A percentile compares a stretch with the other conserved stretches of the same genome.
These are phyloP conservation scores for Shinisaurus crocodilurus DNA, from an alignment of 2,113 vertebrate species.

Conservation along the genomic window DNA sequence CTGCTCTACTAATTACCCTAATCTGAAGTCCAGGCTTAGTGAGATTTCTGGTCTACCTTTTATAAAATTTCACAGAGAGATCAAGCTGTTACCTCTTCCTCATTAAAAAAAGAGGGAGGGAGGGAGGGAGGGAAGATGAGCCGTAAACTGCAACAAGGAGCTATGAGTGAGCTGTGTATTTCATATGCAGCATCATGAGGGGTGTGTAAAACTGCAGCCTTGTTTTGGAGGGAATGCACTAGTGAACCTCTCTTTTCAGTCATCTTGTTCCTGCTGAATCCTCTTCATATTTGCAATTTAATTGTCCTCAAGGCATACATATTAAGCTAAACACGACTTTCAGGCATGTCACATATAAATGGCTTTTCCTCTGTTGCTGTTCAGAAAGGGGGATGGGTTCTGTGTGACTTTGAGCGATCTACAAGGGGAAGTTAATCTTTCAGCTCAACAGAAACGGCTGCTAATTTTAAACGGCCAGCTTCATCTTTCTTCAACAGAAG, in stretches of 20 bases:
- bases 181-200: neutral
- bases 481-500: conserved; percentile 68
- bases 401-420: conserved; percentile 48
- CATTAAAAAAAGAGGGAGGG: no score
- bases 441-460: conserved; percentile 58
- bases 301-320: neutral
- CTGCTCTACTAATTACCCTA: no score
- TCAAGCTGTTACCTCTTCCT: neutral
- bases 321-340: conserved; percentile 13
- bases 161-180: neutral
- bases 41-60: neutral
- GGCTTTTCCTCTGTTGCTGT: conserved; percentile 50
- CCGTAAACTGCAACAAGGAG: neutral
- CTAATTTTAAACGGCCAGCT: conserved; percentile 67
- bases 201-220: neutral
- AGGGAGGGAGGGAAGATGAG: no score
- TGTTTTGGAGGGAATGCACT: neutral
- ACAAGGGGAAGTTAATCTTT: conserved; percentile 56
- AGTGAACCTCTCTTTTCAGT: neutral
- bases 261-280: neutral
- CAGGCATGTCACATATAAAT: conserved; percentile 7
- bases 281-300: conserved; percentile 5
- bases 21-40: neutral
- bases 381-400: conserved; percentile 34
- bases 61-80: neutral